Base-by-base conservation (phyloP, 1,140 invertebrate genomes). In the Drosophila cardini region DNA sequence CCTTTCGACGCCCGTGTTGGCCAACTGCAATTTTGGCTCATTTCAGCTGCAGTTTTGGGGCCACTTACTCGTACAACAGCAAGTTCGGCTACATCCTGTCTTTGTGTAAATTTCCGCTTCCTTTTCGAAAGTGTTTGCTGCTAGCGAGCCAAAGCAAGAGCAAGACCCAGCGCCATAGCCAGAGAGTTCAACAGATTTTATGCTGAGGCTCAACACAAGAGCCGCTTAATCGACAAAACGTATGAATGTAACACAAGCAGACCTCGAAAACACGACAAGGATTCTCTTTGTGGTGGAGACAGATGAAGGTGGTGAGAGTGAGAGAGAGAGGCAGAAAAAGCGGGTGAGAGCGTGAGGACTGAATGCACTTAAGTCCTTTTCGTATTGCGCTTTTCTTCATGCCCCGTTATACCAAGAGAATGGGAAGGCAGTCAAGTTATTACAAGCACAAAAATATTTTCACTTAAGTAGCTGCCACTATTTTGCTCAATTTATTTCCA, bases 401-500 rank as follows among this genome's bases (percentile, higher is more conserved):
- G 57, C 13, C 4, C 36, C 7, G 30, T 4, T 9, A 34, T 16
- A 3, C n/a, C 18, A 4, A 38, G 40, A 9, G 32, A 18, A 50
- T 50, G 18, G 34, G 48, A 55, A 38, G 55, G 56, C 83, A 79
- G 83, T 80, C 83, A 87, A 86, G 83, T 86, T 86, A 83, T 86
- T 86, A 83, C 83, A 87, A 86, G 79, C 68, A 53, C 83, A 86
- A 86, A 87, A 86, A 86, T 86, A 86, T 86, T 86, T 86, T 82
- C 83, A 85, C 83, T 86, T 87, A 86, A 86, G 83, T 86, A 86
- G 83, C 83, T 86, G 83, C 83, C 78, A 86, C 76, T 71, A 87
- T 86, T 87, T 86, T 76, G 83, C 83, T 86, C 83, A 86, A 86
- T 87, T 86, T 86, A 86, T 86, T 86, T 86, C 72, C 71, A 83